A percentile compares a stretch with the other conserved stretches of the same genome.
Evolutionary conservation across 2,888 invertebrate species (phyloP).

Genomic region (Noctua fimbriata): DNA sequence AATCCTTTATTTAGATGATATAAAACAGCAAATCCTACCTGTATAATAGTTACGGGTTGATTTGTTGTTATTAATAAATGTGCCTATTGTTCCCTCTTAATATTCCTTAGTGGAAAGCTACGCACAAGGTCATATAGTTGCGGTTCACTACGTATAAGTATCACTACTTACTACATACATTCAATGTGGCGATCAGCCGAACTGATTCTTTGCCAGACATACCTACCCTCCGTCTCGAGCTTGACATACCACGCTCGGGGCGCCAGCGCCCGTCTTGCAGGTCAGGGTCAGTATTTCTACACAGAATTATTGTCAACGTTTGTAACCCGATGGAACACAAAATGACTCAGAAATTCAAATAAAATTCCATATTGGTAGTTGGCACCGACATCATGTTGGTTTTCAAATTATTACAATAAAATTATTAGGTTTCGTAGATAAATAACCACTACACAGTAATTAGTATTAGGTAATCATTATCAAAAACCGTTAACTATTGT

Average conservation of each 20-base stretch:
- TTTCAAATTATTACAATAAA: background rate
- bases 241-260: constrained; percentile 27
- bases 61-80: background rate
- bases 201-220: constrained; percentile 35
- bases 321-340: background rate
- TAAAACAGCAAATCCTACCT: background rate
- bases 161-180: background rate
- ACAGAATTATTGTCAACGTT: background rate
- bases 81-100: background rate
- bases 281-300: constrained; percentile 43
- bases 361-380: background rate
- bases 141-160: background rate
- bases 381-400: background rate
- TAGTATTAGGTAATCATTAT: background rate
- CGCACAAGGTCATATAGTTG: background rate
- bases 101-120: background rate
- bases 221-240: constrained; percentile 10
- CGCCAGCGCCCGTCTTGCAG: constrained; percentile 11
- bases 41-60: background rate
- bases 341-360: background rate
- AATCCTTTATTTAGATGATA: background rate
- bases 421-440: background rate
- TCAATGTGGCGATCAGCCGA: constrained; percentile 21
- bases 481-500: background rate
- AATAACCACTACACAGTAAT: background rate